Percentiles rank a stretch among this genome's conserved stretches.
These are phyloP conservation scores for Panurus biarmicus DNA, from an alignment of 2,113 vertebrate species.

Conservation along the genomic window DNA sequence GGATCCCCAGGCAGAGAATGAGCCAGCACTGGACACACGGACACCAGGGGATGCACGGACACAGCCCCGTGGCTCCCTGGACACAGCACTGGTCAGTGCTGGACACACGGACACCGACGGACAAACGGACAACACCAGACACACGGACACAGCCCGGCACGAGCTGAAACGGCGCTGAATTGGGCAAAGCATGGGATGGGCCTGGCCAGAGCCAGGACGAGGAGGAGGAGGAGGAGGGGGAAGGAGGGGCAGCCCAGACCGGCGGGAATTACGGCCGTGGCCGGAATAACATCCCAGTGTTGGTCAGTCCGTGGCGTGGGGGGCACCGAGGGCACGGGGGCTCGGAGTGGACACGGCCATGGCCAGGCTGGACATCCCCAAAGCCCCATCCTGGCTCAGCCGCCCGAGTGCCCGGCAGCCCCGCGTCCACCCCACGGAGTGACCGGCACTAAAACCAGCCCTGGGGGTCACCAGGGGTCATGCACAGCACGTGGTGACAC, in stretches of 20 bases:
- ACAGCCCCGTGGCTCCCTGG: too few species aligned
- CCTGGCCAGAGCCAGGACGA: neutral
- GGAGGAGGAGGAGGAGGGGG: neutral
- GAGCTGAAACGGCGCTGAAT: neutral
- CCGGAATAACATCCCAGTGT: fast-evolving
- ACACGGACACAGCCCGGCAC: too few species aligned
- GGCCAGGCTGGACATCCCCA: neutral
- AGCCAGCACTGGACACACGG: neutral
- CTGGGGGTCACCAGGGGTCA: neutral
- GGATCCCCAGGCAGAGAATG: too few species aligned
- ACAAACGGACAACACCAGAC: neutral
- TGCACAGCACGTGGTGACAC: neutral
- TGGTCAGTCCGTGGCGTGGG: neutral
- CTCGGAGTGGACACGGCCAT: neutral
- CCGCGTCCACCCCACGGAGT: neutral
- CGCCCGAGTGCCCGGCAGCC: neutral
- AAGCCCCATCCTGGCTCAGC: neutral
- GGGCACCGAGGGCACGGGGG: neutral
- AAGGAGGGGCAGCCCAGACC: neutral
- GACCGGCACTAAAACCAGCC: neutral
- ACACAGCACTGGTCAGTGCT: fast-evolving
- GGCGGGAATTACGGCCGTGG: neutral
- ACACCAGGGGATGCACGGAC: too few species aligned
- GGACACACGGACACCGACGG: neutral
- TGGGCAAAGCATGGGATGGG: neutral